Percentiles rank a stretch among this genome's conserved stretches.
Evolutionary conservation across 2,113 vertebrate genomes (phyloP).

Genomic region (Haplochromis vanheusdeni): DNA sequence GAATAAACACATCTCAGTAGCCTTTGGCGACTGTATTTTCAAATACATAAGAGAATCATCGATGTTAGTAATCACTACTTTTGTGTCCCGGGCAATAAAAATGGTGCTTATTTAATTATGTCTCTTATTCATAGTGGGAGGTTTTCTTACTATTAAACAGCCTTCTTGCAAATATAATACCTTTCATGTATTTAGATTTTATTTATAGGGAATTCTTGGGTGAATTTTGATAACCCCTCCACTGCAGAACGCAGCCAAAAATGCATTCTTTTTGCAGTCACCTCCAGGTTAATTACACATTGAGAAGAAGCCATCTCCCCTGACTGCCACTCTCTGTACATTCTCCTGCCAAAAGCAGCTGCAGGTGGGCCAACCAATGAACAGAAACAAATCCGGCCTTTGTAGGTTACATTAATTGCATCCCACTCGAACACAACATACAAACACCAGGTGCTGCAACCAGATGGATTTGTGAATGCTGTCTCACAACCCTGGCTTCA

Average conservation of each 20-base stretch:
- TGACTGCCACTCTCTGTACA: slow-evolving; percentile 35
- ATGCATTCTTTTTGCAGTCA: slow-evolving; percentile 29
- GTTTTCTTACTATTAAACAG: neutral
- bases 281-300: slow-evolving; percentile 59
- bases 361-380: slow-evolving; percentile 49
- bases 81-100: neutral
- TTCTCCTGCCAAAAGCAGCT: slow-evolving; percentile 49
- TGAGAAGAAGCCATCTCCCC: slow-evolving; percentile 34
- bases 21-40: neutral
- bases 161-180: neutral
- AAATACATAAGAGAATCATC: neutral
- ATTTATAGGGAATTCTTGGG: neutral
- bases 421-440: slow-evolving; percentile 33
- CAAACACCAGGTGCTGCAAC: slow-evolving; percentile 37
- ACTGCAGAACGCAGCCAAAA: slow-evolving; percentile 6
- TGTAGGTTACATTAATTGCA: slow-evolving; percentile 57
- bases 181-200: neutral
- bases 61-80: neutral
- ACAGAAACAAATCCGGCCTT: slow-evolving; percentile 48
- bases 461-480: slow-evolving; percentile 20
- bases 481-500: neutral
- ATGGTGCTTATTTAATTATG: neutral
- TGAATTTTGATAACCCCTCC: neutral
- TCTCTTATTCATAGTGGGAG: neutral
- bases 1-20: neutral